Percentiles rank a stretch among this genome's conserved stretches.
Evolutionary conservation across 2,113 vertebrate species (phyloP).

Genomic region (Cairina moschata): DNA sequence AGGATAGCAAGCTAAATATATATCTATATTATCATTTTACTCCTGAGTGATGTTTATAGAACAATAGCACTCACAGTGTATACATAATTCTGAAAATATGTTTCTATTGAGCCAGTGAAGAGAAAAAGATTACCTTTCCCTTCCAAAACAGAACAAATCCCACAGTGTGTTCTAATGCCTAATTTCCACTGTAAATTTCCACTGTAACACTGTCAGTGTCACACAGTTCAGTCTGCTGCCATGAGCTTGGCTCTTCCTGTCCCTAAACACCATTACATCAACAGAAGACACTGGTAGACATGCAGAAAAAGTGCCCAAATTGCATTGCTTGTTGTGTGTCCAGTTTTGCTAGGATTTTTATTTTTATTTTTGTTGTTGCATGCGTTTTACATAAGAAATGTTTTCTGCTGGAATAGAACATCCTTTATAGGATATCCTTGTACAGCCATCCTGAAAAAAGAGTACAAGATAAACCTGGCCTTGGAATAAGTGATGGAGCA

Average conservation of each 20-base stretch:
- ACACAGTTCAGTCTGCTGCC: not conserved
- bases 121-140: not conserved
- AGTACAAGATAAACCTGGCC: not conserved
- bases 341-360: not conserved
- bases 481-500: not conserved
- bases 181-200: not conserved
- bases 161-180: not conserved
- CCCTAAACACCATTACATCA: not conserved
- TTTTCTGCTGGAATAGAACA: not conserved
- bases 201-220: no score
- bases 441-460: not conserved
- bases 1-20: not conserved
- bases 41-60: not conserved
- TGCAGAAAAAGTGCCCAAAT: not conserved
- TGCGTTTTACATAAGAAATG: not conserved
- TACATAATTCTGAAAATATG: not conserved
- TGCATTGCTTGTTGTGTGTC: not conserved
- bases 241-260: not conserved
- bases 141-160: not conserved
- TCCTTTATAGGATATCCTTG: not conserved
- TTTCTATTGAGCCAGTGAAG: not conserved
- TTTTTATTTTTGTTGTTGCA: not conserved
- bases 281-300: not conserved
- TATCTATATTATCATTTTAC: not conserved
- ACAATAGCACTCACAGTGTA: not conserved